Evolutionary conservation across 2,888 invertebrate species (phyloP), one percentile per base, ranked within the genome.

Genomic region (Elegia similella): DNA sequence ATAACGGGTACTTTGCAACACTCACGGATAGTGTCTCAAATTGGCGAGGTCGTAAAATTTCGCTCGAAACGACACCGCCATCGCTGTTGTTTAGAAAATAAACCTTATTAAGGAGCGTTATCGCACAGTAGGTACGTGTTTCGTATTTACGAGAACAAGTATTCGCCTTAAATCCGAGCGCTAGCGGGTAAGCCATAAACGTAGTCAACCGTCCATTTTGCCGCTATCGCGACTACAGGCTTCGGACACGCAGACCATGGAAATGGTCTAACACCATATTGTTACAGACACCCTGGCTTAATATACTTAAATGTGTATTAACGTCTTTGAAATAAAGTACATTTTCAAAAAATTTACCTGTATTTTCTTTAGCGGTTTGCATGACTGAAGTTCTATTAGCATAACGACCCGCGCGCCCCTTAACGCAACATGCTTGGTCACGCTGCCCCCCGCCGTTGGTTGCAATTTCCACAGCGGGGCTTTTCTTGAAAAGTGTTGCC

Each of bases 351-450:
- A 6, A 1, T 63, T 55, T 1, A 0, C 0, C 1, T 3, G 6
- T 1, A 6, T 12, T 30, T 53, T 30, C 53, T 62, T 62, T 62
- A 56, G 59, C 58, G 59, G 59, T 65, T 71, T 68, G 62, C 58
- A 50, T 63, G 62, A 58, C 63, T 64, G 60, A 63, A 66, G 38
- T 71, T 75, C 66, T 84, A 88, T 90, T 90, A 89, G 85, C 89
- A 90, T 90, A 91, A 90, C 87, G 82, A 88, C 79, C 80, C 83
- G 82, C 74, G 81, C 82, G 82, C 91, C 86, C 87, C 89, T 90
- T 89, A 90, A 90, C 86, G 90, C 88, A 85, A 84, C 84, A 91
- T 86, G 91, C 91, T 86, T 89, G 90, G 89, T 87, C 89, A 89
- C 84, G 89, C 84, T 88, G 90, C 84, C 83, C 89, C 76, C 84